Base-by-base conservation (phyloP, 2,113 vertebrate species). In the Seriola aureovittata region DNA sequence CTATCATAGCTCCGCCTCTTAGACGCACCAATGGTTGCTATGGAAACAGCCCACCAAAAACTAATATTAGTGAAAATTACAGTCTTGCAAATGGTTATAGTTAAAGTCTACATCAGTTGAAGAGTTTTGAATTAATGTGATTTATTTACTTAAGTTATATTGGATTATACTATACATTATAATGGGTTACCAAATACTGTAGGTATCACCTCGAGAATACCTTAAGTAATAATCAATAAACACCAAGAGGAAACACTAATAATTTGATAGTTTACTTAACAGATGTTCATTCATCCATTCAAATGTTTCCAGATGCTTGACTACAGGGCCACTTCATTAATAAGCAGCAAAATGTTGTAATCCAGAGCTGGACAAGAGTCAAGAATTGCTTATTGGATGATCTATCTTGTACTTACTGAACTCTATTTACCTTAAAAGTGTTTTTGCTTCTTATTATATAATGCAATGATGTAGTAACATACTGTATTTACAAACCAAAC, bases 21-120 rank as follows among this genome's bases (percentile, higher is more conserved):
- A 99, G 90, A 77, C 97, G 96, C 85, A 99, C 97, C 93, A 99
- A 87, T 0, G 97, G 96, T 87, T 98, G 97, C 98, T 99, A 87
- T 0, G n/a, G 88, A 78, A 90, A 88, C 46, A 88, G 54, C 8
- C 14, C 44, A 36, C 0, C 25, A 71, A 67, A 81, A 63, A 40
- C 6, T 8, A 2, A 48, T 63, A 34, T 82, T 0, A 46, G 25
- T 25, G 21, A 23, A 55, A 34, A 60, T 4, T 38, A 50, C 7
- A 16, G 14, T 14, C 4, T 48, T 44, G 2, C 3, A 23, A 34
- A 66, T 71, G 32, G 21, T 23, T 16, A 21, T 5, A 64, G 1
- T 1, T 40, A 17, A 69, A 78, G 68, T 50, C 1, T 55, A 19
- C 8, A 78, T 32, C 10, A 36, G 10, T 13, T 34, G 16, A 62